Base-by-base conservation (phyloP, 1,140 invertebrate genomes). In the Penaeus vannamei region DNA sequence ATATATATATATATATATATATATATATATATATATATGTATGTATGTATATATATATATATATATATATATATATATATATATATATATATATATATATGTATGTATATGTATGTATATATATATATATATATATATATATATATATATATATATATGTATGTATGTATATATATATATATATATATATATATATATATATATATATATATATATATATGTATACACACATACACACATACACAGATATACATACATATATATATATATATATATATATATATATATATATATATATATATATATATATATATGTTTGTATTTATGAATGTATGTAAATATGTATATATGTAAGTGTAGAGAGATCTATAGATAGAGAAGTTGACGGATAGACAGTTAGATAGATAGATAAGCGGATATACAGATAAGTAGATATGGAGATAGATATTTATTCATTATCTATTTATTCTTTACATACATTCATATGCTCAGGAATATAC, bases 391-490 rank as follows among this genome's bases (percentile, higher is more conserved):
- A 19, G 20, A 36, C 3, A 36, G 4, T 19, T 14, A 32, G 5
- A 32, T 29, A 23, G 7, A 32, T 7, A 76, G 2, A 76, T 26
- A 29, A 1, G 32, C 32, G 32, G 5, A 76, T 17, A 36, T 12
- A 76, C 32, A 26, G 5, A 19, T 76, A 36, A 4, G 4, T 76
- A 36, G 20, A 36, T n/a, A 32, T 8, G 14, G 3, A 32, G 7
- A 23, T 14, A 29, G 1, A 76, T 76, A 29, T 10, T 20, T 29
- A 76, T 29, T n/a, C 32, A 23, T 72, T 29, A 29, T 5, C 12
- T 72, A 72, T 20, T n/a, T 72, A 72, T 29, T 2, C 32, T 29
- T 76, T 76, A 76, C 42, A 32, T 76, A 76, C 42, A 76, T 76
- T 8, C 32, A 14, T 29, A 32, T 76, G 0, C 14, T 0, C 42